Conservation (phyloP, 35 echinoderm and acorn worm genomes). For the Ptychodera flava region DNA sequence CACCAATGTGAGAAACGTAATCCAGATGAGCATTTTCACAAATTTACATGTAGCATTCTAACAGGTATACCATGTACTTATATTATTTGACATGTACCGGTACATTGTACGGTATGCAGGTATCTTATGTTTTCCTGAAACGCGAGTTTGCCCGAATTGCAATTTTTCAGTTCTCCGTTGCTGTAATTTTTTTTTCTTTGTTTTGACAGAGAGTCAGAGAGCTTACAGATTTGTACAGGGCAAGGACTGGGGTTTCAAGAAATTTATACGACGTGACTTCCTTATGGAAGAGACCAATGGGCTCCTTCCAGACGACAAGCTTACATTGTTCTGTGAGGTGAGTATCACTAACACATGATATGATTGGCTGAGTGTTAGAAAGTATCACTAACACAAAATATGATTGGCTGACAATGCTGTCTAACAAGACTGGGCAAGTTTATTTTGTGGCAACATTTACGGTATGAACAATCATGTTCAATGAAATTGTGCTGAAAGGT, state of each 20-base stretch:
- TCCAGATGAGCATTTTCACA: background rate
- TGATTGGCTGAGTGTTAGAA: no score
- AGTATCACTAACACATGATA: no score
- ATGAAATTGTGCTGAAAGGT: no score
- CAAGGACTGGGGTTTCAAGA: constrained; percentile 99
- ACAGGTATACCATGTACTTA: background rate
- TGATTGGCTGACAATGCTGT: no score
- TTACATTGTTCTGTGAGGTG: constrained; percentile 98
- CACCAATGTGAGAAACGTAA: background rate
- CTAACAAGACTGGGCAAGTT: no score
- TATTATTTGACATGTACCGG: background rate
- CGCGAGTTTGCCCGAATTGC: no score
- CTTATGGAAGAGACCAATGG: constrained; percentile 98
- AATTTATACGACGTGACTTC: constrained; percentile 95
- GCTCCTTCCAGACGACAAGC: constrained; percentile 95
- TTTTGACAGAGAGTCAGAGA: constrained; percentile 85
- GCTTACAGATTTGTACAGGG: constrained; percentile 98
- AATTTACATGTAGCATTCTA: background rate
- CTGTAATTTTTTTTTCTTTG: no score
- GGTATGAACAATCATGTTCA: no score
- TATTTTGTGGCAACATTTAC: no score
- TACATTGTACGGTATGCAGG: background rate
- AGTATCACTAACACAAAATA: no score
- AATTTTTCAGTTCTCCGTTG: no score
- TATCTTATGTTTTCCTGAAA: no score